Evolutionary conservation across 2,113 vertebrate species (phyloP).

Genomic region (Rhabdomys dilectus): DNA sequence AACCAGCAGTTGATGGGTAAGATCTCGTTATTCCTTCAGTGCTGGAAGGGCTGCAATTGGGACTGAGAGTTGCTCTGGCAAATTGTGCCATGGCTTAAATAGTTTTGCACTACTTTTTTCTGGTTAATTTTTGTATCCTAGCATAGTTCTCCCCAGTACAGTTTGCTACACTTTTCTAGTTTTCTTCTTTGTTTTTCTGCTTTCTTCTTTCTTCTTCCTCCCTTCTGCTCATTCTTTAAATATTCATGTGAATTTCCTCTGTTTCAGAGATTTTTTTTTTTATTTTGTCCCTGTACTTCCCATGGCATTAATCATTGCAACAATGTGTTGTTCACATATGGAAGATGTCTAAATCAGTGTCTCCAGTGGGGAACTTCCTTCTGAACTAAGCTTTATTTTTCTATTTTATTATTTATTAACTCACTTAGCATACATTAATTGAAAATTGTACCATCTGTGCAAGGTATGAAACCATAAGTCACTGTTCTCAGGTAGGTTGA

Average conservation of each 20-base stretch:
- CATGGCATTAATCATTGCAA: background rate
- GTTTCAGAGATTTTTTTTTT: background rate
- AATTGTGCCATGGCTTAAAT: background rate
- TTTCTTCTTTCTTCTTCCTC: background rate
- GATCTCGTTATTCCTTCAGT: background rate
- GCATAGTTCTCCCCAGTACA: background rate
- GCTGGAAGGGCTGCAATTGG: constrained; percentile 35
- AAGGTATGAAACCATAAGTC: background rate
- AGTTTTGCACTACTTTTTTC: constrained; percentile 30
- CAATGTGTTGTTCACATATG: background rate
- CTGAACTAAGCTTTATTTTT: background rate
- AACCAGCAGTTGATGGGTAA: constrained; percentile 29
- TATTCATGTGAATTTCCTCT: background rate
- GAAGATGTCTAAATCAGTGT: background rate
- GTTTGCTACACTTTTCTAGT: background rate
- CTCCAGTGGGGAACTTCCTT: background rate
- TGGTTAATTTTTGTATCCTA: constrained; percentile 36
- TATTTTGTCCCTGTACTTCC: background rate
- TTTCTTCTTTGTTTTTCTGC: background rate
- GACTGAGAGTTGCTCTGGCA: constrained; percentile 24
- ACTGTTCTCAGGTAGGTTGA: background rate
- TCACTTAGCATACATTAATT: background rate
- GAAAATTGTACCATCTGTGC: background rate
- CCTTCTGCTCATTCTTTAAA: background rate
- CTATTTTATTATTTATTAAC: background rate